Evolutionary conservation across 2,888 invertebrate genomes (phyloP).

Genomic region (Auanema sp.): DNA sequence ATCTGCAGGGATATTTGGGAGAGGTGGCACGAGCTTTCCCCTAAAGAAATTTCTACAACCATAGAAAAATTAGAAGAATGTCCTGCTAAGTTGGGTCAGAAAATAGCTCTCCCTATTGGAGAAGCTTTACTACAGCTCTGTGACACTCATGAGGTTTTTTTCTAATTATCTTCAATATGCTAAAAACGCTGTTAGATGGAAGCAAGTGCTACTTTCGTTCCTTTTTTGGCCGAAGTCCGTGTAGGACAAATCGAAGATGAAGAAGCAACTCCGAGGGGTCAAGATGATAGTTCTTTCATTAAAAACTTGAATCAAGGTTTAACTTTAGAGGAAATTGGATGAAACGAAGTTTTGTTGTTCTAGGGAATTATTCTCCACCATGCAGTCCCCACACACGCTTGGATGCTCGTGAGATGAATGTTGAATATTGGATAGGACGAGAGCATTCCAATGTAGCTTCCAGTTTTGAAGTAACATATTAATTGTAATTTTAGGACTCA

Average conservation of each 20-base stretch:
- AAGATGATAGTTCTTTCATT: neutral
- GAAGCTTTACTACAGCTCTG: slow-evolving; percentile 60
- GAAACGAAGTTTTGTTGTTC: neutral
- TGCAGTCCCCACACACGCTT: slow-evolving; percentile 17
- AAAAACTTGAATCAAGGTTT: neutral
- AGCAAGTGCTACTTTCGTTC: slow-evolving; percentile 53
- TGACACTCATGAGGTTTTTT: slow-evolving; percentile 24
- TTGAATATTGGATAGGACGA: slow-evolving; percentile 28
- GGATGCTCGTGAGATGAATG: slow-evolving; percentile 24
- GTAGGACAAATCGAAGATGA: slow-evolving; percentile 29
- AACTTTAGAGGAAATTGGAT: neutral
- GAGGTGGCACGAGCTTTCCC: slow-evolving; percentile 34
- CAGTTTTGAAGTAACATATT: neutral
- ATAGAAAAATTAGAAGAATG: slow-evolving; percentile 4
- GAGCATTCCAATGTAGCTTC: slow-evolving; percentile 6
- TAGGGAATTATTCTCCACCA: slow-evolving; percentile 17
- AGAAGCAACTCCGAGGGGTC: neutral
- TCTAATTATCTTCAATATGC: neutral
- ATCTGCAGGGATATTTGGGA: slow-evolving; percentile 50
- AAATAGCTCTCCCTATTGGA: slow-evolving; percentile 58
- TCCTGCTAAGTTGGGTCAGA: neutral
- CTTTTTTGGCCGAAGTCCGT: slow-evolving; percentile 58
- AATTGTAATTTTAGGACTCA: neutral
- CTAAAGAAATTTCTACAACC: slow-evolving; percentile 20
- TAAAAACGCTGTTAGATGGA: slow-evolving; percentile 25